Evolutionary conservation across 2,888 invertebrate genomes (phyloP).

Genomic region (Chymomyza fuscimana): DNA sequence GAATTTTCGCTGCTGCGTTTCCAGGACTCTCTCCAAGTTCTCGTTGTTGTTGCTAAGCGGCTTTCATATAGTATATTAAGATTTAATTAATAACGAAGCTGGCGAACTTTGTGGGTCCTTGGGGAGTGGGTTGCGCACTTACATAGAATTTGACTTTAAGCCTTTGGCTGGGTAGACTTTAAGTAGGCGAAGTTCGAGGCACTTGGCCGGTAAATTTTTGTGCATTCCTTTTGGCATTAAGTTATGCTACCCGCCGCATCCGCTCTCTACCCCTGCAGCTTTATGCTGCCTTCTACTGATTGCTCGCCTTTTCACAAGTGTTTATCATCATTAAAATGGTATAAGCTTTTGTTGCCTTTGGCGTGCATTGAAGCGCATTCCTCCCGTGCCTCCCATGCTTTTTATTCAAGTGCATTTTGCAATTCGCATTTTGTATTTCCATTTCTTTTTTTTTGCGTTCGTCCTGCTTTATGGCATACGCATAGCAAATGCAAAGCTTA

Average conservation of each 20-base stretch:
- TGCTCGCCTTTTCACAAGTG: slow-evolving; percentile 3
- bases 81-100: neutral
- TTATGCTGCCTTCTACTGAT: neutral
- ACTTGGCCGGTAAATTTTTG: neutral
- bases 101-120: neutral
- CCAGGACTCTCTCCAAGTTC: neutral
- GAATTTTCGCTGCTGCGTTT: neutral
- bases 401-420: slow-evolving; percentile 58
- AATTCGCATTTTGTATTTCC: slow-evolving; percentile 25
- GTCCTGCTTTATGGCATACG: slow-evolving; percentile 49
- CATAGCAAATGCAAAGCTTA: slow-evolving; percentile 62
- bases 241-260: neutral
- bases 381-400: slow-evolving; percentile 35
- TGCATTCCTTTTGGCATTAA: neutral
- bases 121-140: too few species aligned
- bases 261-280: too few species aligned
- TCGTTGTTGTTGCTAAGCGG: neutral
- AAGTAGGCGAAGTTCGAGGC: neutral
- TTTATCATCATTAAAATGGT: slow-evolving; percentile 12
- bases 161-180: neutral
- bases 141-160: neutral
- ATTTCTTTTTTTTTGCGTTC: neutral
- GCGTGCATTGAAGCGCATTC: slow-evolving; percentile 58
- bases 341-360: slow-evolving; percentile 53
- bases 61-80: neutral